A percentile compares a stretch with the other conserved stretches of the same genome.
These are phyloP conservation scores for Maniola hyperantus DNA, from an alignment of 2,888 invertebrate genomes.

Conservation along the genomic window DNA sequence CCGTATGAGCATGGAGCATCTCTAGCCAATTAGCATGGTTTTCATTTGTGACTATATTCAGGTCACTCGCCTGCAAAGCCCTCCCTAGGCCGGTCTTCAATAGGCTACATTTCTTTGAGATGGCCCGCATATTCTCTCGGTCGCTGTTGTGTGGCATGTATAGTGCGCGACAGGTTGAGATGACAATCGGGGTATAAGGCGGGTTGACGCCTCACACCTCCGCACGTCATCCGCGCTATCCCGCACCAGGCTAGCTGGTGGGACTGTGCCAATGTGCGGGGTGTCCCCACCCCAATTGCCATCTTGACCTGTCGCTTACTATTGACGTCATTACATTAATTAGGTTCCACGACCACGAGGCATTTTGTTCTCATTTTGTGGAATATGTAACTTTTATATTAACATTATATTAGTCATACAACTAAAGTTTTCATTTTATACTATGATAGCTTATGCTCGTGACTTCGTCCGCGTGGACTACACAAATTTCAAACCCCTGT, in stretches of 20 bases:
- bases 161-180: no score
- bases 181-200: no score
- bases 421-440: no score
- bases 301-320: no score
- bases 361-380: background rate
- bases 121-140: background rate
- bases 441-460: no score
- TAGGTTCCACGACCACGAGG: background rate
- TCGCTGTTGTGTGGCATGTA: conserved; percentile 1
- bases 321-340: background rate
- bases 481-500: no score
- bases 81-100: background rate
- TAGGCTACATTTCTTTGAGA: conserved; percentile 4
- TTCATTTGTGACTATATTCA: conserved; percentile 1
- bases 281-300: no score
- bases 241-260: no score
- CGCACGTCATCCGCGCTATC: no score
- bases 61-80: background rate
- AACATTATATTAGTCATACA: background rate
- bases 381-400: background rate
- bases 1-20: background rate
- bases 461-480: no score
- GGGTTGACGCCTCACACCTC: no score
- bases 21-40: conserved; percentile 5
- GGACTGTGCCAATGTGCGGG: no score